phyloP scores from a whole-genome alignment of 2,797 vertebrate species.

The Phalanger gymnotis region DNA sequence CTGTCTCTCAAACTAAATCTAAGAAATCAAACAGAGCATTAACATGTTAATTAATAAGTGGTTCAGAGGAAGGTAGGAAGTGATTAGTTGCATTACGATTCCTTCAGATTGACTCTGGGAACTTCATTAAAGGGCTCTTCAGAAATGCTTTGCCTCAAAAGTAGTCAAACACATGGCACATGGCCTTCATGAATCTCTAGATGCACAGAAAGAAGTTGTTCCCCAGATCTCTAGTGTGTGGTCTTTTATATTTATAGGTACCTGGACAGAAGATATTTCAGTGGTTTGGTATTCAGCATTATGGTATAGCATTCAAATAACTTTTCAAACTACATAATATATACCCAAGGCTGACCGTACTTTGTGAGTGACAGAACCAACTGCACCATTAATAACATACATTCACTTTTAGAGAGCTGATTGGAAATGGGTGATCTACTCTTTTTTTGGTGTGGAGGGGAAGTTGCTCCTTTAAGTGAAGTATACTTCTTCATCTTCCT shows the following conservation, averaged over 20 bases:
- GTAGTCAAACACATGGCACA: slow-evolving; percentile 63
- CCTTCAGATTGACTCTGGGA: slow-evolving; percentile 80
- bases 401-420: background rate
- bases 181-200: slow-evolving; percentile 59
- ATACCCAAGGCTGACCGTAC: background rate
- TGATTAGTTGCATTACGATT: slow-evolving; percentile 80
- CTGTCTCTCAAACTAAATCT: slow-evolving; percentile 84
- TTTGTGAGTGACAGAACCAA: background rate
- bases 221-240: background rate
- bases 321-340: background rate
- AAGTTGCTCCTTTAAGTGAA: background rate
- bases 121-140: slow-evolving; percentile 84
- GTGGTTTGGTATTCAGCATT: background rate
- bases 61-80: slow-evolving; percentile 81
- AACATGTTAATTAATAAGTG: slow-evolving; percentile 86
- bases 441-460: background rate
- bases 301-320: background rate
- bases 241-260: background rate
- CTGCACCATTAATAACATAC: background rate
- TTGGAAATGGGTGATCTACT: background rate
- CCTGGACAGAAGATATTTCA: background rate
- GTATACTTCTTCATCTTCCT: background rate
- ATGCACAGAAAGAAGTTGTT: background rate
- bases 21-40: slow-evolving; percentile 83
- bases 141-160: slow-evolving; percentile 73